Base-by-base conservation (phyloP, 1,140 invertebrate genomes). In the Musca vetustissima region DNA sequence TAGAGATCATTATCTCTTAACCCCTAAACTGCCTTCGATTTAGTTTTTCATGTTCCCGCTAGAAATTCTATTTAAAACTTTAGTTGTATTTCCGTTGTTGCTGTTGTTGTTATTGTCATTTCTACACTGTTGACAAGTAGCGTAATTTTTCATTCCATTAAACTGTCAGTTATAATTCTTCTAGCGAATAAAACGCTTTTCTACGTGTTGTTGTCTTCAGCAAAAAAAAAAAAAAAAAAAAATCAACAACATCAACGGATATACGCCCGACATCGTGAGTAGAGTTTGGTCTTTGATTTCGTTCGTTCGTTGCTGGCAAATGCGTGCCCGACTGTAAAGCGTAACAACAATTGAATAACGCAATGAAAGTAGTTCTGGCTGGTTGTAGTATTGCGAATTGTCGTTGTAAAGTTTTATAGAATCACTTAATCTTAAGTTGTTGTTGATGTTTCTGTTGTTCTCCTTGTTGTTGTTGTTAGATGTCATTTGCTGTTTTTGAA, bases 111-210 rank as follows among this genome's bases (percentile, higher is more conserved):
- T 43, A 1, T 43, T 43, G 11, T 43, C 11, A 43, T 64, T 52
- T 64, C 50, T 64, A 69, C 59, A 64, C n/a, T 66, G 68, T 66
- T 64, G 68, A 69, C 68, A 69, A 69, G 64, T 61, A 50, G 68
- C 68, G 64, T 69, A 69, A 69, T 69, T 69, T 69, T 47, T 69
- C 68, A 52, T 65, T 65, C 68, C 68, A 69, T 69, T 69, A 69
- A 69, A 57, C 68, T 69, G 68, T 69, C 68, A 69, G 64, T 64
- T 48, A 69, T 53, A 52, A 69, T 69, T 69, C 57, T 69, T 69
- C 64, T 36, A 68, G 43, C 67, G 15, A 61, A 61, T 36, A 28
- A 61, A 61, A 61, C 28, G 57, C 21, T 61, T 61, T 61, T 61
- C 57, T 61, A 61, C 57, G 57, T 61, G 57, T 61, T 32, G 6